Evolutionary conservation across 2,113 vertebrate genomes (phyloP).

Genomic region (Plotosus lineatus): DNA sequence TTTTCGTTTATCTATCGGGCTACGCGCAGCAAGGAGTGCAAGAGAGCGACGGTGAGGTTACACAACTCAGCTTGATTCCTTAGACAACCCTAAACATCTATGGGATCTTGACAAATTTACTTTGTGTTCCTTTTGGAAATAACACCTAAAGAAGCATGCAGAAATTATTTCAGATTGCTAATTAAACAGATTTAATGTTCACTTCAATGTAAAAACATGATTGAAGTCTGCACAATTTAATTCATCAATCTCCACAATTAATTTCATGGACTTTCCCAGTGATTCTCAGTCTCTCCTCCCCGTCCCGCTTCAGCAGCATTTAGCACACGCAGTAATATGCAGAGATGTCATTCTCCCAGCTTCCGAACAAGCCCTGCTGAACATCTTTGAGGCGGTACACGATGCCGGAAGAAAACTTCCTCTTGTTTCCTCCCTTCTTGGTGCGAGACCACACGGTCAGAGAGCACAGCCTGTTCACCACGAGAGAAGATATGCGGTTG

Average conservation of each 20-base stretch:
- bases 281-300: slow-evolving; percentile 24
- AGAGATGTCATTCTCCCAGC: slow-evolving; percentile 73
- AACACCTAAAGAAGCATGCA: background rate
- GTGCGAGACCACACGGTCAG: slow-evolving; percentile 68
- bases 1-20: slow-evolving; percentile 54
- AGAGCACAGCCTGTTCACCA: slow-evolving; percentile 69
- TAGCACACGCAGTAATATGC: slow-evolving; percentile 72
- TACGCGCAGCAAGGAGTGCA: slow-evolving; percentile 31
- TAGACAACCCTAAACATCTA: background rate
- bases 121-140: background rate
- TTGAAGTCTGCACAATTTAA: background rate
- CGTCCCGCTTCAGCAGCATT: background rate
- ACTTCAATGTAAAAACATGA: background rate
- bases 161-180: background rate
- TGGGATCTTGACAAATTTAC: too few relatives aligned
- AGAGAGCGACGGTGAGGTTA: background rate
- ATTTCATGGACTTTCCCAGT: background rate
- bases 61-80: background rate
- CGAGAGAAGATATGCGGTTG: slow-evolving; percentile 66
- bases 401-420: slow-evolving; percentile 52
- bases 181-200: background rate
- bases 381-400: slow-evolving; percentile 71
- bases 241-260: background rate
- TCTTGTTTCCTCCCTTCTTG: slow-evolving; percentile 58
- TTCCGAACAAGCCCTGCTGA: slow-evolving; percentile 55